Evolutionary conservation across 2,888 invertebrate species (phyloP).

Genomic region (Erpobdella octoculata): DNA sequence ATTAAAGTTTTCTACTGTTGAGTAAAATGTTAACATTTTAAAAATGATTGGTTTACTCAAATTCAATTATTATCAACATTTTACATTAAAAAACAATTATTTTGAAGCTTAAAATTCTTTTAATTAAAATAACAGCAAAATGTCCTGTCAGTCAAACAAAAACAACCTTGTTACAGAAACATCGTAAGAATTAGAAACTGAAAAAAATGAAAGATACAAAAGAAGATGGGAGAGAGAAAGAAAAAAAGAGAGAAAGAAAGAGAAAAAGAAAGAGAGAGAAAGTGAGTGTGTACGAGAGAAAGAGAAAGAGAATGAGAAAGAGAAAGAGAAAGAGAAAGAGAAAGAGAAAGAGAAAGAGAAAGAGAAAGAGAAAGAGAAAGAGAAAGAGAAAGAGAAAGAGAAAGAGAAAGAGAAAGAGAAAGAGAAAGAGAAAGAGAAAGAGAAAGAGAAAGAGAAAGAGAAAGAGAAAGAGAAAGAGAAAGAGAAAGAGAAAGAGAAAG

Average conservation of each 20-base stretch:
- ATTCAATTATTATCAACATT: no score
- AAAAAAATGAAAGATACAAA: not conserved
- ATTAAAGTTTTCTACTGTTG: no score
- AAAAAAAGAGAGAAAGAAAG: not conserved
- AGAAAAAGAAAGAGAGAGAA: not conserved
- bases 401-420: conserved; percentile 25
- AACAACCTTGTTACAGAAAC: no score
- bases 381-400: conserved; percentile 11
- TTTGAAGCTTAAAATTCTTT: no score
- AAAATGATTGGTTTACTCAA: no score
- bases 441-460: conserved; percentile 4
- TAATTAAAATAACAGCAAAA: no score
- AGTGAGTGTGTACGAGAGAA: conserved; percentile 2
- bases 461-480: not conserved
- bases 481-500: not conserved
- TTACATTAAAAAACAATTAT: no score
- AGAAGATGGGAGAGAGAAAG: not conserved
- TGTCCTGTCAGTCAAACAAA: no score
- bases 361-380: conserved; percentile 6
- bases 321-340: not conserved
- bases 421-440: conserved; percentile 23
- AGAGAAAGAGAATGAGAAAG: not conserved
- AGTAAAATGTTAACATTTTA: no score
- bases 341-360: conserved; percentile 19
- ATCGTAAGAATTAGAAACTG: no score